A percentile compares a stretch with the other conserved stretches of the same genome.
Evolutionary conservation across 2,888 invertebrate species (phyloP).

Genomic region (Acanthoscelides obtectus): DNA sequence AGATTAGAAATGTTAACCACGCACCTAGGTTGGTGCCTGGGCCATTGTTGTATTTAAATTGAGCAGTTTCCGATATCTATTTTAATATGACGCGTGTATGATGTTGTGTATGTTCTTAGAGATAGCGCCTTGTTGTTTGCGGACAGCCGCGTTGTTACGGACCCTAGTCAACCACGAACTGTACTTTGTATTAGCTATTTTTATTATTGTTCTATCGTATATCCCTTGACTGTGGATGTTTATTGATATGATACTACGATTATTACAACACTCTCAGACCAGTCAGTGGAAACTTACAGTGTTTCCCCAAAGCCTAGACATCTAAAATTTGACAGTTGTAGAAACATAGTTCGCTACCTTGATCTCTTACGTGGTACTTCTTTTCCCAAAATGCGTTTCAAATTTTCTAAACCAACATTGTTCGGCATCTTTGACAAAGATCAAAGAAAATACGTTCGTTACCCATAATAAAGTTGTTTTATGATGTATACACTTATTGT

Average conservation of each 20-base stretch:
- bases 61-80: slow-evolving; percentile 46
- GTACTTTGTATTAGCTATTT: slow-evolving; percentile 35
- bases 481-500: neutral
- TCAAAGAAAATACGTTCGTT: too few relatives aligned
- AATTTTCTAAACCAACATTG: too few relatives aligned
- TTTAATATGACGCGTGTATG: slow-evolving; percentile 49
- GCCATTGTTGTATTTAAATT: slow-evolving; percentile 46
- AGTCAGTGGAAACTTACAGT: neutral
- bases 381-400: too few relatives aligned
- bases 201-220: slow-evolving; percentile 23
- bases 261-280: neutral
- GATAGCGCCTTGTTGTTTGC: slow-evolving; percentile 48
- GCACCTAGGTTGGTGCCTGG: slow-evolving; percentile 42
- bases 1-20: slow-evolving; percentile 43
- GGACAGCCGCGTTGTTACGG: slow-evolving; percentile 49
- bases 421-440: too few relatives aligned
- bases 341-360: neutral
- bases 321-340: neutral
- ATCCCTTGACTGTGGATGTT: slow-evolving; percentile 27
- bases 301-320: neutral
- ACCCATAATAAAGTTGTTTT: neutral
- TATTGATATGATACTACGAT: slow-evolving; percentile 19
- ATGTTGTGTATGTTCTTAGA: slow-evolving; percentile 47
- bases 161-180: slow-evolving; percentile 48
- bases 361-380: neutral